Base-by-base conservation (phyloP, 2,888 invertebrate genomes). In the Torymus tubicola region DNA sequence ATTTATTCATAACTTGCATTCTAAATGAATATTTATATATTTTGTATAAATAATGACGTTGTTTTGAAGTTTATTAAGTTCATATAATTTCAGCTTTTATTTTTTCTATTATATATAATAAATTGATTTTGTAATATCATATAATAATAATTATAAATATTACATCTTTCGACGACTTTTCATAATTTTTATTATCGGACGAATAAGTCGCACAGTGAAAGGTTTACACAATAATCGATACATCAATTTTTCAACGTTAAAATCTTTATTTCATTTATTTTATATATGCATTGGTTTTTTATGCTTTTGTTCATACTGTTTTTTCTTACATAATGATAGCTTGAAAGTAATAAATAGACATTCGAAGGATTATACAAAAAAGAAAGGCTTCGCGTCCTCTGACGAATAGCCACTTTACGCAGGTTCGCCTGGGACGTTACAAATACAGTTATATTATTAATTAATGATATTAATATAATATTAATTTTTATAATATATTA, bases 401-500 rank as follows among this genome's bases (percentile, higher is more conserved):
- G 2, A 14, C 24, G 21, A 42, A 18, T 14, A 10, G 5, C 50
- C 1, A 42, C 53, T 16, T 60, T 57, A 24, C 64, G 11, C 13
- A 24, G 42, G 21, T 42, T n/a, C 42, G 21, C 18, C 18, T 53
- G 18, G 5, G 13, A 53, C 55, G 42, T 53, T 55, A 76, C 67
- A 76, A 61, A 67, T 60, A 65, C 21, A 74, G 14, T 18, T 16
- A 18, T 10, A n/a, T 61, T 2, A 14, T 31, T 80, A 64, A 74
- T 71, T 83, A 80, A 82, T 74, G 53, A 75, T 81, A 83, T 76
- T 78, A 77, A 78, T 69, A 72, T 81, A 76, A 81, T 82, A 76
- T 78, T 24, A 55, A 18, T 74, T 52, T 63, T 70, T 18, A 53
- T 63, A 78, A 72, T 76, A 81, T 58, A 73, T 76, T 77, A 77